Percentiles rank a stretch among this genome's conserved stretches.
Evolutionary conservation across 64 coral and sea anemone genomes (phyloP).

Genomic region (Actinia tenebrosa): DNA sequence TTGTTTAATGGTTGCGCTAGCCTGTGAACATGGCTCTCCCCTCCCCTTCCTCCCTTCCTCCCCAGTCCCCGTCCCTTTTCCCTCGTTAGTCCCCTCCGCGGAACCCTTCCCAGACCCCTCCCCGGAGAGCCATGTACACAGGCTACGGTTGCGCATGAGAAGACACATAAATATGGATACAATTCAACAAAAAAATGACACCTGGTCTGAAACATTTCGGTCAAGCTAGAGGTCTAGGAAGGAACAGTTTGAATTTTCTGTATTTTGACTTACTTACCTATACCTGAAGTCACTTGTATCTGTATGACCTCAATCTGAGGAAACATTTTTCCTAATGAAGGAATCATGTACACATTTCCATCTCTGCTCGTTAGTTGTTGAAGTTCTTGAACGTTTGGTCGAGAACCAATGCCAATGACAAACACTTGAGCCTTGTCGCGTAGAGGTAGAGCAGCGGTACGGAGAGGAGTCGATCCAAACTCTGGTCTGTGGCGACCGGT

Average conservation of each 20-base stretch:
- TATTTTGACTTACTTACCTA: neutral
- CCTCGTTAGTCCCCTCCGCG: no score
- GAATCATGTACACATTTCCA: conserved; percentile 29
- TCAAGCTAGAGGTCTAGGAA: no score
- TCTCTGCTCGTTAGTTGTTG: conserved; percentile 4
- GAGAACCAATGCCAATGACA: conserved; percentile 42
- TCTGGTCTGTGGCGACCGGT: conserved; percentile 20
- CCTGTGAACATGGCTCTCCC: no score
- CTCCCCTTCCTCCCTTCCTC: no score
- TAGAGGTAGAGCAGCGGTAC: conserved; percentile 27
- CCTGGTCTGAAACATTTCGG: neutral
- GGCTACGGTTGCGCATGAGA: no score
- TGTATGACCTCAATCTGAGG: conserved; percentile 3
- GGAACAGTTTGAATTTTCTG: no score
- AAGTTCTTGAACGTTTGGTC: conserved; percentile 4
- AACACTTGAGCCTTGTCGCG: conserved; percentile 33
- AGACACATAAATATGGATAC: no score
- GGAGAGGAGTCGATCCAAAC: conserved; percentile 16
- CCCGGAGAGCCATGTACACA: no score
- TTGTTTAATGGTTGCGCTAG: no score
- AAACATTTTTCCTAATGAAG: conserved; percentile 4
- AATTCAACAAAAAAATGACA: no score
- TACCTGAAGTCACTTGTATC: conserved; percentile 1
- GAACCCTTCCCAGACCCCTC: no score
- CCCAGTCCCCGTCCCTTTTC: no score